Percentiles rank a stretch among this genome's conserved stretches.
These are phyloP conservation scores for Elgonia sp. DNA, from an alignment of 2,888 invertebrate genomes.

Conservation along the genomic window DNA sequence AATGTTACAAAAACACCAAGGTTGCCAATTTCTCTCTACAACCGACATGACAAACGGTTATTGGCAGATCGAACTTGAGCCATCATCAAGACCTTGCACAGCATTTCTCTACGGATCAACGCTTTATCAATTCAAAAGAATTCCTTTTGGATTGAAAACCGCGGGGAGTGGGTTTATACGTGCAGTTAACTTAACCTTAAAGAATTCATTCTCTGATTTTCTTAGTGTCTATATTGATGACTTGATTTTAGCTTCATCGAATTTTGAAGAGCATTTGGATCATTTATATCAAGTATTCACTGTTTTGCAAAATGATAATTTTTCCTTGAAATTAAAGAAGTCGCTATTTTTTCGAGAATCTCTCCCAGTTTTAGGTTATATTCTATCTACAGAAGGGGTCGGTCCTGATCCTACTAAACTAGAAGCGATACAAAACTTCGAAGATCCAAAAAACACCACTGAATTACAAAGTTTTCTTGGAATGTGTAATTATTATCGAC, in stretches of 20 bases:
- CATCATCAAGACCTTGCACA: slow-evolving; percentile 72
- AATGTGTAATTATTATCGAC: slow-evolving; percentile 73
- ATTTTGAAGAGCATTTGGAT: slow-evolving; percentile 51
- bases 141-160: slow-evolving; percentile 81
- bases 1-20: slow-evolving; percentile 77
- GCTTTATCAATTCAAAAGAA: slow-evolving; percentile 80
- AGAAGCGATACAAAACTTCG: slow-evolving; percentile 78
- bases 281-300: slow-evolving; percentile 76
- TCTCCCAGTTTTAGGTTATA: slow-evolving; percentile 23
- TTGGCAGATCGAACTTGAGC: slow-evolving; percentile 79
- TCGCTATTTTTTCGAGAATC: slow-evolving; percentile 70
- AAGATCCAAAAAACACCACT: slow-evolving; percentile 77
- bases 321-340: slow-evolving; percentile 79
- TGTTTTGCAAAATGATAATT: slow-evolving; percentile 62
- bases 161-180: too few relatives aligned
- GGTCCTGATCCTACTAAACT: slow-evolving; percentile 69
- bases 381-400: slow-evolving; percentile 45
- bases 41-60: slow-evolving; percentile 79
- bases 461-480: slow-evolving; percentile 78
- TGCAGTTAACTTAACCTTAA: too few relatives aligned
- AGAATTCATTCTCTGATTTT: slow-evolving; percentile 71
- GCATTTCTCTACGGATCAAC: slow-evolving; percentile 77
- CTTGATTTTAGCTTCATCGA: slow-evolving; percentile 7
- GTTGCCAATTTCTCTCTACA: slow-evolving; percentile 70
- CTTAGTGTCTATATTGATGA: slow-evolving; percentile 8